These are phyloP conservation scores for Scomber colias DNA, from an alignment of 2,113 vertebrate genomes.

Conservation along the genomic window DNA sequence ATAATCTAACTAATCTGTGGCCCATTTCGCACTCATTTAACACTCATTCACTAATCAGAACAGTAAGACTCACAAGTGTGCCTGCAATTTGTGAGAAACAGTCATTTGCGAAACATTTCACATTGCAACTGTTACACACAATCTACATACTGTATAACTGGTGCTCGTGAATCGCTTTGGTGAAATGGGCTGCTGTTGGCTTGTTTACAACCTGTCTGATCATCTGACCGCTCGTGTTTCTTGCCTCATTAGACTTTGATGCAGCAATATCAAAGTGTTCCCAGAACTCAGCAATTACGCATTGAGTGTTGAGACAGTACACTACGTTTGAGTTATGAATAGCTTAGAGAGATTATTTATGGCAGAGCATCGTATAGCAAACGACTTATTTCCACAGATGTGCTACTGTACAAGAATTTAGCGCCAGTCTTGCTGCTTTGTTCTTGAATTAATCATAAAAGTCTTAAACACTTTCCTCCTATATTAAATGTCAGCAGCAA, in stretches of 20 bases:
- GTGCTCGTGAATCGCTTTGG: slow-evolving; percentile 33
- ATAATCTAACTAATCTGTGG: too few relatives aligned
- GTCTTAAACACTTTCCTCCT: slow-evolving; percentile 32
- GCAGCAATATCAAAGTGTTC: slow-evolving; percentile 6
- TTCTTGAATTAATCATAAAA: slow-evolving; percentile 38
- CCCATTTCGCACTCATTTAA: too few relatives aligned
- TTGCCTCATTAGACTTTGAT: slow-evolving; percentile 1
- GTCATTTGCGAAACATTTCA: slow-evolving; percentile 20
- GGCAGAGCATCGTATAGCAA: background rate
- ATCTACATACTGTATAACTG: slow-evolving; percentile 5
- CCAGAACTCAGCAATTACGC: slow-evolving; percentile 17
- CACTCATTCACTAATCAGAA: too few relatives aligned
- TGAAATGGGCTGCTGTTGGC: slow-evolving; percentile 13
- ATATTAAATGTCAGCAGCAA: slow-evolving; percentile 11
- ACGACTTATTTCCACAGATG: slow-evolving; percentile 5
- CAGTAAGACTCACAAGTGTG: too few relatives aligned
- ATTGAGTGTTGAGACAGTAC: too few relatives aligned
- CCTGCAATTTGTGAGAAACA: too few relatives aligned
- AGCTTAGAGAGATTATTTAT: slow-evolving; percentile 7
- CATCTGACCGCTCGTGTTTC: slow-evolving; percentile 21
- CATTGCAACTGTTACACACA: slow-evolving; percentile 6
- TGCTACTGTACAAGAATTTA: slow-evolving; percentile 8
- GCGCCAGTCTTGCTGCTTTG: slow-evolving; percentile 10
- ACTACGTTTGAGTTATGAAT: slow-evolving; percentile 4
- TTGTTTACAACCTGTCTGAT: slow-evolving; percentile 40